phyloP scores from a whole-genome alignment of 1,140 invertebrate species.

The Conus ventricosus region DNA sequence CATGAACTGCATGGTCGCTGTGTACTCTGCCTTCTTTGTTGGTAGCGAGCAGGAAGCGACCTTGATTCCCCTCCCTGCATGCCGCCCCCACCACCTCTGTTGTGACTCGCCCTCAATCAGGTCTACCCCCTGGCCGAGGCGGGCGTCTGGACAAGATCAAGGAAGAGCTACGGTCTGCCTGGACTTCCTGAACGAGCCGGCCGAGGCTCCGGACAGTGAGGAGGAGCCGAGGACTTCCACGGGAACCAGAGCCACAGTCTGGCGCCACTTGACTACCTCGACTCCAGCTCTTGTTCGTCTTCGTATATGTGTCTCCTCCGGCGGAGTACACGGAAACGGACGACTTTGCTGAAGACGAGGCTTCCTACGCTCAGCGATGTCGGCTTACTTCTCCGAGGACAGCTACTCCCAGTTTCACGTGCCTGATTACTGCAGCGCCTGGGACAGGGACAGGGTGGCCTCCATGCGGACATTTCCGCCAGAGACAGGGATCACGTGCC shows the following conservation, averaged over 20 bases:
- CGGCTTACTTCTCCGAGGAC: constrained; percentile 16
- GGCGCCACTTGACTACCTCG: neutral
- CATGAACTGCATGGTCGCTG: neutral
- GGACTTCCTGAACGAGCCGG: constrained; percentile 14
- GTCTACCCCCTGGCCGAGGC: neutral
- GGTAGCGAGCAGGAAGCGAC: neutral
- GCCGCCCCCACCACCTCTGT: neutral
- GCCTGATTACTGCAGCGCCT: neutral
- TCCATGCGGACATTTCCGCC: neutral
- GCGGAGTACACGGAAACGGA: constrained; percentile 7
- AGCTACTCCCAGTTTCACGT: neutral
- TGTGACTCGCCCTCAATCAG: neutral
- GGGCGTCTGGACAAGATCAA: constrained; percentile 26
- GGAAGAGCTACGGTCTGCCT: constrained; percentile 14
- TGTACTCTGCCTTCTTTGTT: neutral
- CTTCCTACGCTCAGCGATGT: constrained; percentile 1
- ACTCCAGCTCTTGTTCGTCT: constrained; percentile 10
- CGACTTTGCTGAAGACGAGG: constrained; percentile 16
- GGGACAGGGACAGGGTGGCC: constrained; percentile 14
- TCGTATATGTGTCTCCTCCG: neutral
- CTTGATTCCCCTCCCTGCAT: constrained; percentile 4
- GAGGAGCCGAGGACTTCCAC: neutral
- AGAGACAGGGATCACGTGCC: neutral
- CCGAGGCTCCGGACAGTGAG: constrained; percentile 9
- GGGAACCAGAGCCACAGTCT: neutral